Percentiles rank a stretch among this genome's conserved stretches.
phyloP scores from a whole-genome alignment of 1,140 invertebrate species.

The Pseudomyrmex flavicornis region DNA sequence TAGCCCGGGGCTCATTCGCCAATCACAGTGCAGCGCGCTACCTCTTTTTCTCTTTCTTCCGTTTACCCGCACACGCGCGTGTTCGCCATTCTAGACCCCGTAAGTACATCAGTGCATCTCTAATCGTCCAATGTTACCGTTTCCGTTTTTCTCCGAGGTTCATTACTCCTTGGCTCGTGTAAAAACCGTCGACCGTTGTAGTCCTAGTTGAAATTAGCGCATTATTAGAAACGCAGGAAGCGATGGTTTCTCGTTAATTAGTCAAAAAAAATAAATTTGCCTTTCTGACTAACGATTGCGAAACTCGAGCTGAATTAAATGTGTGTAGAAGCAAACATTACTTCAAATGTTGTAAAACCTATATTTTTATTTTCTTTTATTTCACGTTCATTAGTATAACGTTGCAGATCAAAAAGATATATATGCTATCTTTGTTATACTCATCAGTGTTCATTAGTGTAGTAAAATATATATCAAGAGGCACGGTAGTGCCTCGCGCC shows the following conservation, averaged over 20 bases:
- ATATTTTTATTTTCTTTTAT: constrained; percentile 6
- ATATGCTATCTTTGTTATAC: background rate
- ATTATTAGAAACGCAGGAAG: constrained; percentile 3
- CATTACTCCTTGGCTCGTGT: background rate
- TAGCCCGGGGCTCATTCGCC: constrained; percentile 63
- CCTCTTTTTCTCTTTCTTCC: constrained; percentile 30
- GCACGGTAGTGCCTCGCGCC: too few species aligned
- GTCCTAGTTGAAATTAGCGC: constrained; percentile 43
- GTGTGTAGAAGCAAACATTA: background rate
- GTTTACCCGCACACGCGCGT: constrained; percentile 14
- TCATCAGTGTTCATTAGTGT: background rate
- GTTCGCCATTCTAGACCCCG: constrained; percentile 1
- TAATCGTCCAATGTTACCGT: background rate
- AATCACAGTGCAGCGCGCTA: constrained; percentile 49
- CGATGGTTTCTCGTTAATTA: background rate
- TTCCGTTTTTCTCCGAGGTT: constrained; percentile 2
- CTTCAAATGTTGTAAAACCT: background rate
- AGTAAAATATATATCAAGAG: background rate
- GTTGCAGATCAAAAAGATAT: background rate
- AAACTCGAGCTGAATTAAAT: background rate
- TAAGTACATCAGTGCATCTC: constrained; percentile 40
- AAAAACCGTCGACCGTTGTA: background rate
- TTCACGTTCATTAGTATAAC: background rate
- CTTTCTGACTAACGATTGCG: background rate
- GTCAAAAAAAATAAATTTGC: background rate